phyloP scores from a whole-genome alignment of 1,140 invertebrate genomes.

The Neodiprion virginianus region DNA sequence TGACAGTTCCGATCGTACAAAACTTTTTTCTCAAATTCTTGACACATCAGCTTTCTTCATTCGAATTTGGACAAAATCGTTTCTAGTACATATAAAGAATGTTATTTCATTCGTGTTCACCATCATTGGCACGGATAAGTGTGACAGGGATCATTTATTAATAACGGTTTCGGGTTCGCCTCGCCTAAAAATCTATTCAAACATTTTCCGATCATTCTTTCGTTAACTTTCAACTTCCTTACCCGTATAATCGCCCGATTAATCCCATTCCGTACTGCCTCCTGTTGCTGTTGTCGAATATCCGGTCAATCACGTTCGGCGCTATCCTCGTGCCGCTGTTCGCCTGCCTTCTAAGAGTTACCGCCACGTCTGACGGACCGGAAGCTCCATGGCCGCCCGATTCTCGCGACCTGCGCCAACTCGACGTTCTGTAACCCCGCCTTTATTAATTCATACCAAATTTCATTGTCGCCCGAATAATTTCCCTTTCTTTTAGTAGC shows the following conservation, averaged over 20 bases:
- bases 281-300: conserved; percentile 82
- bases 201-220: background rate
- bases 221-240: conserved; percentile 35
- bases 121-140: no score
- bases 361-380: conserved; percentile 48
- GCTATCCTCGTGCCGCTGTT: conserved; percentile 69
- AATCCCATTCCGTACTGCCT: conserved; percentile 86
- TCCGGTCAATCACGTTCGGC: conserved; percentile 70
- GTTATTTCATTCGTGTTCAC: no score
- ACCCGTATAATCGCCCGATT: conserved; percentile 80
- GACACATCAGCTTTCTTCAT: no score
- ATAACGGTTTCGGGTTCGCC: no score
- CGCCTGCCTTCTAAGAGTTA: conserved; percentile 49
- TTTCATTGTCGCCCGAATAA: background rate
- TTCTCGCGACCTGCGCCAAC: conserved; percentile 51
- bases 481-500: background rate
- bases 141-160: no score
- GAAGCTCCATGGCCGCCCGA: conserved; percentile 31
- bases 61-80: no score
- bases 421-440: conserved; percentile 45
- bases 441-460: conserved; percentile 18
- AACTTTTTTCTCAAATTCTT: no score
- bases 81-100: no score
- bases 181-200: no score
- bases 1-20: no score